Conservation (phyloP, 2,888 invertebrate genomes). For the Andrena bicolor region DNA sequence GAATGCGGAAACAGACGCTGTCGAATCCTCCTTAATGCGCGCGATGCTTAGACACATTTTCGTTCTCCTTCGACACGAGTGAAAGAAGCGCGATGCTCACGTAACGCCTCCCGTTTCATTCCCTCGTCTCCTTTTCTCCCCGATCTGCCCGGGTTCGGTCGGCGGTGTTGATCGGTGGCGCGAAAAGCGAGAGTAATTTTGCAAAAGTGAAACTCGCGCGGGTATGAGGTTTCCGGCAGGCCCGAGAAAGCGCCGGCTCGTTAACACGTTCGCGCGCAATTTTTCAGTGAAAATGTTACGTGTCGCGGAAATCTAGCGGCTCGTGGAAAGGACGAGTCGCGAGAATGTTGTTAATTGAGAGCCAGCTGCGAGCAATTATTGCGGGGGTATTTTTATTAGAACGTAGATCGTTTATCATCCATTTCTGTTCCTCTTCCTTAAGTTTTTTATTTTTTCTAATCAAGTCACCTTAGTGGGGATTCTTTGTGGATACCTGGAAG, state of each 20-base stretch:
- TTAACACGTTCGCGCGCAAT: slow-evolving; percentile 34
- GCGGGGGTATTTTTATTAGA: too few species aligned
- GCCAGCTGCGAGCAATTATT: too few species aligned
- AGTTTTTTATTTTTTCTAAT: too few species aligned
- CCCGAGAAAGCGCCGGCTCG: slow-evolving; percentile 48
- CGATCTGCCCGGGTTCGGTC: neutral
- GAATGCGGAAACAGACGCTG: slow-evolving; percentile 51
- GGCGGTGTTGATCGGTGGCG: neutral
- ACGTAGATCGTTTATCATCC: too few species aligned
- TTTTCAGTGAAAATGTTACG: slow-evolving; percentile 12
- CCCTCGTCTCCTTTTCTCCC: neutral
- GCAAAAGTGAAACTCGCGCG: slow-evolving; percentile 60
- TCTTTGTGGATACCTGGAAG: too few species aligned
- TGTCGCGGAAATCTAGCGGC: neutral
- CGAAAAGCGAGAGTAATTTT: slow-evolving; percentile 40
- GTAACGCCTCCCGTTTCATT: slow-evolving; percentile 15
- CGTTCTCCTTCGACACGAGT: neutral
- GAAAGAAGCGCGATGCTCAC: slow-evolving; percentile 28
- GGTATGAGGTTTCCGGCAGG: slow-evolving; percentile 51
- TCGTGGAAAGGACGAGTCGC: neutral
- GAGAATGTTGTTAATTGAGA: too few species aligned
- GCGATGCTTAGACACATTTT: neutral
- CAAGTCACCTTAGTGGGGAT: too few species aligned
- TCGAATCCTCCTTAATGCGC: neutral
- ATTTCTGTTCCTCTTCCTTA: too few species aligned